Conservation (phyloP, 2,888 invertebrate genomes). For the Drosophila setosimentum region DNA sequence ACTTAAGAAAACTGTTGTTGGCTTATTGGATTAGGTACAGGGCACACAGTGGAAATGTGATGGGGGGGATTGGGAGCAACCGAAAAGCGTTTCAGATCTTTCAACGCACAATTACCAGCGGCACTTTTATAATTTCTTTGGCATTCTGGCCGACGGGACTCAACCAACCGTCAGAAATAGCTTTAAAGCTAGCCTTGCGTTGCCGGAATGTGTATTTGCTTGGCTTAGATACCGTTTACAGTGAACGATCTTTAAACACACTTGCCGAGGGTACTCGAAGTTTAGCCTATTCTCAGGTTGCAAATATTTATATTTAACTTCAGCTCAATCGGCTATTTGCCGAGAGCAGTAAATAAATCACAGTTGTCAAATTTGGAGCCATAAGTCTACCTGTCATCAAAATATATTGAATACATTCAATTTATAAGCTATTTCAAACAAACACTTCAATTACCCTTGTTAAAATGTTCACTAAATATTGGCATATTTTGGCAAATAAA, state of each 20-base stretch:
- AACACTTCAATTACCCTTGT: neutral
- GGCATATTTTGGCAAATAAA: neutral
- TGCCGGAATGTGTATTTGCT: slow-evolving; percentile 31
- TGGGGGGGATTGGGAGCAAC: slow-evolving; percentile 7
- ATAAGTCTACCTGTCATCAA: neutral
- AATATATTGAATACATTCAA: neutral
- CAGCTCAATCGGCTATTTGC: neutral
- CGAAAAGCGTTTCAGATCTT: slow-evolving; percentile 65
- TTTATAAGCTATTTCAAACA: neutral
- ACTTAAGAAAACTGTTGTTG: slow-evolving; percentile 79
- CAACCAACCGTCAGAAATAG: slow-evolving; percentile 31
- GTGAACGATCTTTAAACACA: neutral
- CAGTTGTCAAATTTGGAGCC: neutral
- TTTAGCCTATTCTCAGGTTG: neutral
- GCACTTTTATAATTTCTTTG: slow-evolving; percentile 77
- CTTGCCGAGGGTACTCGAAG: neutral
- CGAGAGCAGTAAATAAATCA: neutral
- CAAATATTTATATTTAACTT: neutral
- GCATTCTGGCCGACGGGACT: slow-evolving; percentile 27
- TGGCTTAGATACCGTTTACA: neutral
- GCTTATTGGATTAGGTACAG: slow-evolving; percentile 76
- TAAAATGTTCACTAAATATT: neutral
- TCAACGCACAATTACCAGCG: slow-evolving; percentile 77
- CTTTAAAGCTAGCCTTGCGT: slow-evolving; percentile 33
- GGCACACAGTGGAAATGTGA: neutral